phyloP scores from a whole-genome alignment of 2,113 vertebrate species.

The Callipepla californica region DNA sequence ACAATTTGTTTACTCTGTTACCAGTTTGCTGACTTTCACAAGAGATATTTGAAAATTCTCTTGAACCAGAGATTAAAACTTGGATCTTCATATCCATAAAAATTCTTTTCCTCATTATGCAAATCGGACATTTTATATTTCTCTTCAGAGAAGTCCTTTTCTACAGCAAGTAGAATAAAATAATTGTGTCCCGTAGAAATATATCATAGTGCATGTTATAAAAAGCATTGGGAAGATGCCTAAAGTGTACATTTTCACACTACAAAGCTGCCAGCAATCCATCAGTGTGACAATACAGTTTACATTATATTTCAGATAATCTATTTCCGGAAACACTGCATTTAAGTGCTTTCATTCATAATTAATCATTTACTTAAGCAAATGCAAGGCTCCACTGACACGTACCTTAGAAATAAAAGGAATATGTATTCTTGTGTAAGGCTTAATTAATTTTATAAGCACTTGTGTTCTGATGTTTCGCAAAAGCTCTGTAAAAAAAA shows the following conservation, averaged over 20 bases:
- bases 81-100: background rate
- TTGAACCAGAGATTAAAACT: background rate
- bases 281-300: background rate
- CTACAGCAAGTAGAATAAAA: background rate
- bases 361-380: conserved; percentile 45
- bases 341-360: conserved; percentile 36
- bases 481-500: conserved; percentile 91
- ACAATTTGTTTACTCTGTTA: background rate
- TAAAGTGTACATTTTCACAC: conserved; percentile 5
- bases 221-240: background rate
- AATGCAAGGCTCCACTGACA: conserved; percentile 26
- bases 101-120: background rate
- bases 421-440: conserved; percentile 99
- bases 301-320: background rate
- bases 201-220: background rate
- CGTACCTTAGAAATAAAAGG: conserved; percentile 99
- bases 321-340: conserved; percentile 12
- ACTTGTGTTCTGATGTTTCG: conserved; percentile 99
- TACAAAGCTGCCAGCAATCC: conserved; percentile 20
- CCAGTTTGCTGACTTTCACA: background rate
- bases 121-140: background rate
- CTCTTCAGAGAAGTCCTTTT: background rate
- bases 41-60: background rate
- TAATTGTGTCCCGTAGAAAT: background rate
- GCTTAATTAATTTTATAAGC: conserved; percentile 99